Percentiles rank a stretch among this genome's conserved stretches.
Evolutionary conservation across 2,113 vertebrate species (phyloP).

Genomic region (Mormyrus iriodes): DNA sequence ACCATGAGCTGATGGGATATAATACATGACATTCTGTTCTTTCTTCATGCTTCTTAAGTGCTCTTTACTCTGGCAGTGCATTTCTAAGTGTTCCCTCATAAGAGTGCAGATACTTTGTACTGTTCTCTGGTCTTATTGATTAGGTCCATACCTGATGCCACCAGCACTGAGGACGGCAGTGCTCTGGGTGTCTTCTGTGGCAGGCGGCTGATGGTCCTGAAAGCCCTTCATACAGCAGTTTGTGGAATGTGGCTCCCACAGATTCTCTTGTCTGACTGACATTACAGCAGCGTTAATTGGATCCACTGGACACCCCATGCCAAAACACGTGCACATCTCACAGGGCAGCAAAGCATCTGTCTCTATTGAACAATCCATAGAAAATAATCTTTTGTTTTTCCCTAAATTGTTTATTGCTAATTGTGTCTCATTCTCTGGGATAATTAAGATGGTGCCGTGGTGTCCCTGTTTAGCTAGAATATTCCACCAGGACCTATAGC

Average conservation of each 20-base stretch:
- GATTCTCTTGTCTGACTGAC: neutral
- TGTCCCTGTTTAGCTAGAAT: slow-evolving; percentile 48
- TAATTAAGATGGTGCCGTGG: slow-evolving; percentile 61
- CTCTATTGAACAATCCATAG: slow-evolving; percentile 54
- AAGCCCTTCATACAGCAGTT: neutral
- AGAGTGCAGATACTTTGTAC: neutral
- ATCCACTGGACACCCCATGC: slow-evolving; percentile 49
- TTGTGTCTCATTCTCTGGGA: slow-evolving; percentile 55
- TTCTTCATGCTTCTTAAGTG: neutral
- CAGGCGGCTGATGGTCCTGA: neutral
- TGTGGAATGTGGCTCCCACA: neutral
- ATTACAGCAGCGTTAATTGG: slow-evolving; percentile 57
- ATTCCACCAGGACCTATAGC: slow-evolving; percentile 54
- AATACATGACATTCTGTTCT: neutral
- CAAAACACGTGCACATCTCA: slow-evolving; percentile 57
- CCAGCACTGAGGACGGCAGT: neutral
- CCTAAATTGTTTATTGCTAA: slow-evolving; percentile 59
- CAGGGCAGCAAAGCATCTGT: slow-evolving; percentile 50
- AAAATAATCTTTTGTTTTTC: slow-evolving; percentile 56
- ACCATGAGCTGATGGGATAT: neutral
- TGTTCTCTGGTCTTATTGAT: neutral
- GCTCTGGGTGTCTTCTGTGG: neutral
- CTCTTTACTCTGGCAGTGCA: neutral
- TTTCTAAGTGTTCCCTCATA: neutral
- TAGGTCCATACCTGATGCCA: neutral